These are phyloP conservation scores for Clistopyga incitator DNA, from an alignment of 2,888 invertebrate species.

Conservation along the genomic window DNA sequence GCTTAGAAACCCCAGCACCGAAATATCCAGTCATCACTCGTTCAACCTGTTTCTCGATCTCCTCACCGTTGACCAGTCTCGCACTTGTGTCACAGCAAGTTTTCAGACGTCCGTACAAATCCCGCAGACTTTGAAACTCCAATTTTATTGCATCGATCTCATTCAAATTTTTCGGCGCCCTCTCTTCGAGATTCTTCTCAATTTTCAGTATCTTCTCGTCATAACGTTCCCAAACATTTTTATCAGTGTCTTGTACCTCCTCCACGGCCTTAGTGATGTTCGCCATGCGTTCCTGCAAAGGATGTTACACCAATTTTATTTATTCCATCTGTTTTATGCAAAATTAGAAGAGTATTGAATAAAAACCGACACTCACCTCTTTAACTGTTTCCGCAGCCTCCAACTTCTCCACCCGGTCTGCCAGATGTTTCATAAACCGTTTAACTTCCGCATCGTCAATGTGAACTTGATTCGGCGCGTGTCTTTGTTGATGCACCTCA, in stretches of 20 bases:
- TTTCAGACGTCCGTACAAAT: constrained; percentile 75
- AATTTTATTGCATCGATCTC: constrained; percentile 75
- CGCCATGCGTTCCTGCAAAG: constrained; percentile 72
- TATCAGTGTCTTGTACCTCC: constrained; percentile 65
- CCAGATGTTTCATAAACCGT: constrained; percentile 71
- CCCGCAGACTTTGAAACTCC: constrained; percentile 75
- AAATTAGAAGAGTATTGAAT: no score
- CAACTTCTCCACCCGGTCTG: constrained; percentile 74
- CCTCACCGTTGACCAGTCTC: constrained; percentile 66
- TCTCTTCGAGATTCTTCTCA: constrained; percentile 46
- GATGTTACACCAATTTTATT: neutral
- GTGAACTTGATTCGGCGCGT: neutral
- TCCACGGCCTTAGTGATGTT: constrained; percentile 72
- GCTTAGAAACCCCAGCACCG: constrained; percentile 70
- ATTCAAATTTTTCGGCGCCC: constrained; percentile 61
- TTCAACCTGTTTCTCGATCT: constrained; percentile 74
- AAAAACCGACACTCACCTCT: constrained; percentile 63
- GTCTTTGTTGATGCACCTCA: neutral
- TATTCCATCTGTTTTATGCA: neutral
- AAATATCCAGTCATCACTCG: constrained; percentile 75
- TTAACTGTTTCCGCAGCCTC: constrained; percentile 71
- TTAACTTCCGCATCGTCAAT: constrained; percentile 66
- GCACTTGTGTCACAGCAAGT: constrained; percentile 74
- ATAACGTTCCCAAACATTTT: constrained; percentile 70
- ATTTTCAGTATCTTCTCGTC: constrained; percentile 68